These are phyloP conservation scores for Polyommatus icarus DNA, from an alignment of 2,888 invertebrate genomes.

Conservation along the genomic window DNA sequence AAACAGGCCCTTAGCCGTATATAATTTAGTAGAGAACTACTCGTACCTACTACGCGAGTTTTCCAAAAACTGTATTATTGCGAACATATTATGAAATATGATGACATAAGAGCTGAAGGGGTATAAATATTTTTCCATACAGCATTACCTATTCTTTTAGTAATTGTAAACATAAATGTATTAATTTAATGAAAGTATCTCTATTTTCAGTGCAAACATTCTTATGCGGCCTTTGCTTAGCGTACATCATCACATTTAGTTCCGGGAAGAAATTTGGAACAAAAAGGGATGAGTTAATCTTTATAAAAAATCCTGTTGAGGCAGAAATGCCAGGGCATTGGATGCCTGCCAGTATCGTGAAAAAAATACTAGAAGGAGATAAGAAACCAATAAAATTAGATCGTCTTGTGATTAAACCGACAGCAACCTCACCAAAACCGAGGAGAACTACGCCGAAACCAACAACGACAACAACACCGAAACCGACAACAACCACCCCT, in stretches of 20 bases:
- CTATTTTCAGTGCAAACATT: neutral
- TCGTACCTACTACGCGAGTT: too few species aligned
- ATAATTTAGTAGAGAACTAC: too few species aligned
- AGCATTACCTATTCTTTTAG: neutral
- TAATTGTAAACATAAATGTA: neutral
- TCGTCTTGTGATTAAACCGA: neutral
- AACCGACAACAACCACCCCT: slow-evolving; percentile 16
- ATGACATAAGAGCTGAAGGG: too few species aligned
- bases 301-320: slow-evolving; percentile 61
- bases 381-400: neutral
- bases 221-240: neutral
- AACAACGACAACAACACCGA: slow-evolving; percentile 32
- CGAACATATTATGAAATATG: too few species aligned
- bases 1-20: too few species aligned
- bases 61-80: too few species aligned
- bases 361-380: slow-evolving; percentile 46
- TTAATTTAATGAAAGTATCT: neutral
- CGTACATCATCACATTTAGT: neutral
- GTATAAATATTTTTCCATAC: too few species aligned
- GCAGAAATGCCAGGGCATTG: slow-evolving; percentile 62
- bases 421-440: neutral
- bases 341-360: slow-evolving; percentile 59
- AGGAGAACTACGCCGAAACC: slow-evolving; percentile 29
- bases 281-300: slow-evolving; percentile 48
- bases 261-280: slow-evolving; percentile 12